Evolutionary conservation across 2,797 vertebrate species (phyloP), one percentile per base, ranked within the genome.

Genomic region (Periophthalmus magnuspinnatus): DNA sequence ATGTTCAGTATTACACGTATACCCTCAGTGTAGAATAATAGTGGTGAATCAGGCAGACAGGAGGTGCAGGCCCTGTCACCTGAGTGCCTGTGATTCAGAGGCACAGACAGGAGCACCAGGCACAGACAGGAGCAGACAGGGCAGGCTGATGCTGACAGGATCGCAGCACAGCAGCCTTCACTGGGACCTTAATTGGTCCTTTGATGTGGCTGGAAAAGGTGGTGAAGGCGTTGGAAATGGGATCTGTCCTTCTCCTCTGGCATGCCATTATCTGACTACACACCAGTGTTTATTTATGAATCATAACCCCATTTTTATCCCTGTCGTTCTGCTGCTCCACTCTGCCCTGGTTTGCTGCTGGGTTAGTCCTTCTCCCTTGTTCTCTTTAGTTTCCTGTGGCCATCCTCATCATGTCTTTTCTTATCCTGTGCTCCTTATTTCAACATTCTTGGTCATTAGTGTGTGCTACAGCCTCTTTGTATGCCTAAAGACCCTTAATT

Each of bases 131-230:
- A 89, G 88, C 93, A 79, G 65, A 45, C 84, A 85, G 88, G 88
- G 89, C 86, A 84, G 86, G 81, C 87, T 72, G 74, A 77, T 74
- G 59, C 84, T 89, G 89, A 89, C 89, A 87, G 85, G 95, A 95
- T 94, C 95, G 93, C 91, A 70, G 92, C 86, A 94, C 52, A 55
- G 41, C 94, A 94, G 94, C 94, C 94, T 95, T 94, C 94, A 94
- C 90, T 87, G 85, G 86, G 89, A 94, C 95, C 94, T 95, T 99
- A 97, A 99, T 97, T 97, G 97, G 96, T 93, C 93, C 94, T 97
- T 96, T 97, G 97, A 98, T 97, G 96, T 95, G 91, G 90, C 91
- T 79, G 86, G 84, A 93, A 93, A 96, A 96, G 93, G 90, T 85
- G 93, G 92, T 82, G 87, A 90, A 87, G 86, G 83, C 78, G 38